A percentile compares a stretch with the other conserved stretches of the same genome.
Conservation (phyloP, 2,888 invertebrate genomes). For the Lepas anatifera region DNA sequence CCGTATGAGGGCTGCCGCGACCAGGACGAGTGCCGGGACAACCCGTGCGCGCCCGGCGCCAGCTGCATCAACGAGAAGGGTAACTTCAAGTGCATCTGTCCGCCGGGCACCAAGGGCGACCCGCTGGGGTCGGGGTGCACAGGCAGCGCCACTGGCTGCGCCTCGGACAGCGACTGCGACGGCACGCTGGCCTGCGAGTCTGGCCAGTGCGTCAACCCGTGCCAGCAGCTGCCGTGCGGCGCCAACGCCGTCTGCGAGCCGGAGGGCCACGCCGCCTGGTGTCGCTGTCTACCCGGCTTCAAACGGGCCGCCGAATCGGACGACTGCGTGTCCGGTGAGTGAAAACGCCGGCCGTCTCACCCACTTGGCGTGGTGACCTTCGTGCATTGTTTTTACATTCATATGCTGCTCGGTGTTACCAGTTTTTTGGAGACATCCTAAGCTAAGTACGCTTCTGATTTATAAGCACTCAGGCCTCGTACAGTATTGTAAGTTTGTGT, state of each 20-base stretch:
- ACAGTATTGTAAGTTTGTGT: no score
- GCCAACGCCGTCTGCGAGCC: slow-evolving; percentile 75
- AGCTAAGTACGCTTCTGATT: no score
- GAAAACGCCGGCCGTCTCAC: no score
- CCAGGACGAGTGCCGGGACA: slow-evolving; percentile 66
- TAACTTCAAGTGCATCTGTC: slow-evolving; percentile 57
- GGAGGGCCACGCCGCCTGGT: slow-evolving; percentile 77
- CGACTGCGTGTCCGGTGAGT: slow-evolving; percentile 67
- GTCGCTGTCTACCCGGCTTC: slow-evolving; percentile 71
- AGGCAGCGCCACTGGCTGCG: slow-evolving; percentile 43
- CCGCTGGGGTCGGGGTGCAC: slow-evolving; percentile 23
- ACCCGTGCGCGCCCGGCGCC: slow-evolving; percentile 77
- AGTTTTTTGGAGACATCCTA: no score
- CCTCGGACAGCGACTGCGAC: slow-evolving; percentile 61
- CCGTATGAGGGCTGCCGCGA: slow-evolving; percentile 71
- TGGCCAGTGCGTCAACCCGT: slow-evolving; percentile 70
- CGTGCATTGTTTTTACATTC: no score
- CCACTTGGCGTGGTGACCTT: no score
- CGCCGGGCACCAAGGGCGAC: slow-evolving; percentile 37
- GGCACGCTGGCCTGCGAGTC: slow-evolving; percentile 61
- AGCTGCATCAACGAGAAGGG: slow-evolving; percentile 77
- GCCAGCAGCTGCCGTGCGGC: slow-evolving; percentile 62
- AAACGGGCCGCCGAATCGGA: slow-evolving; percentile 62
- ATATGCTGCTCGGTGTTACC: no score
- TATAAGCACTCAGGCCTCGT: no score